Base-by-base conservation (phyloP, 2,888 invertebrate species). In the Auanema freiburgensis region DNA sequence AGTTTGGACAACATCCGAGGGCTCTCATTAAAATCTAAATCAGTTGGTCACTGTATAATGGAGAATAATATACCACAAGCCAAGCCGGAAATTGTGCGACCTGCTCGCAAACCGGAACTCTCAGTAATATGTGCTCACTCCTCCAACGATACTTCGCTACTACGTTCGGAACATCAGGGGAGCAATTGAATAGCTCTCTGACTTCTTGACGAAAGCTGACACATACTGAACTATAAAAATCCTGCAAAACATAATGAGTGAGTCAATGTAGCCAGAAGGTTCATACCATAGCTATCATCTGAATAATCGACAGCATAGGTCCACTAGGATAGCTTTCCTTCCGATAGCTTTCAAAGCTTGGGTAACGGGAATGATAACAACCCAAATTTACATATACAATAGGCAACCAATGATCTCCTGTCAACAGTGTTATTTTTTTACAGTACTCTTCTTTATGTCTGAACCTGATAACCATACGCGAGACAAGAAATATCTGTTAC, bases 1-100 rank as follows among this genome's bases (percentile, higher is more conserved):
- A 21, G 55, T 54, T 60, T 8, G 60, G 60, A 25, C 60, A 60
- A 16, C 60, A 60, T 41, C 55, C 54, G 44, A 53, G 42, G 18
- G 54, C 44, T 44, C 33, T 23, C 14, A 60, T 40, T 21, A 60
- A 46, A 8, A n/a, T 42, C 60, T 60, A 18, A 24, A 53, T 12
- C 43, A 43, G n/a, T n/a, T n/a, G n/a, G n/a, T n/a, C 14, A 14
- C 43, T 43, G 43, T 43, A 43, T 43, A 43, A 43, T 11, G n/a
- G 12, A 43, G n/a, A 43, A 43, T 43, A 43, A 14, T 54, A 0
- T 33, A 60, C 60, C 24, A 53, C 23, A 12, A 54, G 8, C 60
- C 60, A 60, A 23, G 54, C 60, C 1, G 54, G 25, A 54, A 46
- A 60, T 24, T 23, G 43, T 16, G 23, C 51, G 42, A 23, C 60